Conservation (phyloP, 2,797 vertebrate genomes). For the Sebastolobus alascanus region DNA sequence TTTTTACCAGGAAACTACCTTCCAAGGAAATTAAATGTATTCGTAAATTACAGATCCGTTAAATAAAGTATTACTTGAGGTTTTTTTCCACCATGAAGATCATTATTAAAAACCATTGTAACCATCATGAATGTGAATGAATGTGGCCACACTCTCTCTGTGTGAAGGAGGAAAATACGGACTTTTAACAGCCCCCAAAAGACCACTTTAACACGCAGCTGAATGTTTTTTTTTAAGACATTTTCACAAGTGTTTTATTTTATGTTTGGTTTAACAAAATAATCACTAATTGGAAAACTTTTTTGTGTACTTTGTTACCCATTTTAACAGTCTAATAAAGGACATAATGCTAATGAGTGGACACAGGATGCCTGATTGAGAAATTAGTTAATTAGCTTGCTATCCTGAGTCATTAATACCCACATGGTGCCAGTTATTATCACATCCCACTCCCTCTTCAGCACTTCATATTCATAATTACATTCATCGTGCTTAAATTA, state of each 20-base stretch:
- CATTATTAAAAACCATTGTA: background rate
- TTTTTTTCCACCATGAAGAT: background rate
- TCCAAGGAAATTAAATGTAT: background rate
- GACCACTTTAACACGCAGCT: background rate
- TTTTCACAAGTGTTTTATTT: slow-evolving; percentile 21
- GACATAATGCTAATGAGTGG: slow-evolving; percentile 44
- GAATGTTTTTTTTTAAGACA: background rate
- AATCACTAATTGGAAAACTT: slow-evolving; percentile 34
- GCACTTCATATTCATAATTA: slow-evolving; percentile 44
- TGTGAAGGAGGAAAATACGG: background rate
- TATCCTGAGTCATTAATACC: slow-evolving; percentile 48
- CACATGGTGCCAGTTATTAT: slow-evolving; percentile 42
- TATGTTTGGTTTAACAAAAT: slow-evolving; percentile 20
- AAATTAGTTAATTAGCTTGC: slow-evolving; percentile 47
- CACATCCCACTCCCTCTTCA: slow-evolving; percentile 23
- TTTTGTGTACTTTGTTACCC: slow-evolving; percentile 7
- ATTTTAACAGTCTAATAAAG: slow-evolving; percentile 29
- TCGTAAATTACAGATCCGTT: background rate
- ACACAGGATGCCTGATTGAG: slow-evolving; percentile 24
- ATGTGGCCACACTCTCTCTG: background rate
- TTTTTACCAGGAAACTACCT: background rate
- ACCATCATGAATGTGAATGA: background rate
- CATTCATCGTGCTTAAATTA: slow-evolving; percentile 27
- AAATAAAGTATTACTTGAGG: background rate
- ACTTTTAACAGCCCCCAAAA: background rate